These are phyloP conservation scores for Drosophila leontia DNA, from an alignment of 1,140 invertebrate genomes.

Conservation along the genomic window DNA sequence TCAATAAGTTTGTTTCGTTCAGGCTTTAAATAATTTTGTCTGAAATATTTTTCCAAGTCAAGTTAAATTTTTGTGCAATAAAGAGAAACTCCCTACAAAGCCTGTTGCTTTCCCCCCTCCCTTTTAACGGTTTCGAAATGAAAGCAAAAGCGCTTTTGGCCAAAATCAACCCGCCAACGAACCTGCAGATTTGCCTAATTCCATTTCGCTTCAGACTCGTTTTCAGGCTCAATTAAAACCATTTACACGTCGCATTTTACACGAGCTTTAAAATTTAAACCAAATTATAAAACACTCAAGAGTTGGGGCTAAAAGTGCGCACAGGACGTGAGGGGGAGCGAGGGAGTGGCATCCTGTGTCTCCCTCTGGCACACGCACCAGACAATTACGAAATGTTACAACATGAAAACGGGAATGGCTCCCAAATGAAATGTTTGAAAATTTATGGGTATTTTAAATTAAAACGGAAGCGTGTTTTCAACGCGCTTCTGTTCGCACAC, in stretches of 20 bases:
- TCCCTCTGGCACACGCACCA: constrained; percentile 44
- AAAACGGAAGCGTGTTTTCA: constrained; percentile 85
- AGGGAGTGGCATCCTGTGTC: constrained; percentile 11
- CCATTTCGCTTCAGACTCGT: constrained; percentile 66
- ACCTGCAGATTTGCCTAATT: constrained; percentile 52
- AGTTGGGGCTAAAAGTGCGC: constrained; percentile 9
- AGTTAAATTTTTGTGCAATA: not conserved
- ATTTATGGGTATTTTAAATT: constrained; percentile 85
- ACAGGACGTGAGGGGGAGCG: constrained; percentile 3
- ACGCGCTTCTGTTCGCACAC: constrained; percentile 52
- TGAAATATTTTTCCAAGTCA: not conserved
- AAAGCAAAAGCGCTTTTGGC: constrained; percentile 16
- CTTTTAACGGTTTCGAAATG: not conserved
- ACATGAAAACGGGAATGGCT: constrained; percentile 83
- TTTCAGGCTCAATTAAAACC: constrained; percentile 79
- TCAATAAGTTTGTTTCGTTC: not conserved
- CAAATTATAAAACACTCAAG: constrained; percentile 68
- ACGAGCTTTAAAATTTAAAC: constrained; percentile 70
- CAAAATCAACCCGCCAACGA: constrained; percentile 5
- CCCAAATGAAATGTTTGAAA: constrained; percentile 84
- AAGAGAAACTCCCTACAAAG: not conserved
- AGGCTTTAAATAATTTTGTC: not conserved
- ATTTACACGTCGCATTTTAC: constrained; percentile 77
- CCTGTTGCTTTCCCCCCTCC: constrained; percentile 37
- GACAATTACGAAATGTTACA: constrained; percentile 83